Base-by-base conservation (phyloP, 2,797 vertebrate genomes). In the Danio tinwini region DNA sequence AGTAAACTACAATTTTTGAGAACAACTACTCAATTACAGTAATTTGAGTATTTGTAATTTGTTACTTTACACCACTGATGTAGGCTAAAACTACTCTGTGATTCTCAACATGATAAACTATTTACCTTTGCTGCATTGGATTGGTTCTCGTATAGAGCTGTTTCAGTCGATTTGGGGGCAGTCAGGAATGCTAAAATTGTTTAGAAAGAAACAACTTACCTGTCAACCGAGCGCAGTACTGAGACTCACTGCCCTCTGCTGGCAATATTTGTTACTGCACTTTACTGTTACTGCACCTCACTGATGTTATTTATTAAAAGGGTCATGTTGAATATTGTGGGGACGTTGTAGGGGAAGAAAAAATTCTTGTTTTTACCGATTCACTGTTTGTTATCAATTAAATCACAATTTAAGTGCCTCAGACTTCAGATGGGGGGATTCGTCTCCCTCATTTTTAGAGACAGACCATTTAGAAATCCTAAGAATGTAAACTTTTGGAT, bases 121-220 rank as follows among this genome's bases (percentile, higher is more conserved):
- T 78, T 79, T 58, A 50, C 58, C 83, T 84, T 81, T 56, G 13
- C 64, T 17, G 73, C 74, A 83, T 86, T 86, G 83, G 80, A 83
- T 80, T 89, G 88, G 29, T 29, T 29, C 29, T 29, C 1, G 29
- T 29, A 29, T 29, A 29, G 29, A 29, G 29, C 29, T 29, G 29
- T 29, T 29, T 29, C 1, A 56, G 5, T 21, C 19, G 0, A 12
- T 56, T 56, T 56, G 21, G 11, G 55, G 55, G 21, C 19, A 12
- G 5, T 11, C 37, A 40, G 47, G 14, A 11, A 7, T 6, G 5
- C 29, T 39, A n/a, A 39, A 39, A 29, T 29, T 29, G 29, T 29
- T 29, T 29, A 29, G 29, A 29, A 29, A 29, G 29, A 29, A 29
- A 1, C 29, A 44, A 42, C 21, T 4, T 70, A 37, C 10, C 67